These are phyloP conservation scores for Carpatolechia fugitivella DNA, from an alignment of 2,888 invertebrate genomes.

Conservation along the genomic window DNA sequence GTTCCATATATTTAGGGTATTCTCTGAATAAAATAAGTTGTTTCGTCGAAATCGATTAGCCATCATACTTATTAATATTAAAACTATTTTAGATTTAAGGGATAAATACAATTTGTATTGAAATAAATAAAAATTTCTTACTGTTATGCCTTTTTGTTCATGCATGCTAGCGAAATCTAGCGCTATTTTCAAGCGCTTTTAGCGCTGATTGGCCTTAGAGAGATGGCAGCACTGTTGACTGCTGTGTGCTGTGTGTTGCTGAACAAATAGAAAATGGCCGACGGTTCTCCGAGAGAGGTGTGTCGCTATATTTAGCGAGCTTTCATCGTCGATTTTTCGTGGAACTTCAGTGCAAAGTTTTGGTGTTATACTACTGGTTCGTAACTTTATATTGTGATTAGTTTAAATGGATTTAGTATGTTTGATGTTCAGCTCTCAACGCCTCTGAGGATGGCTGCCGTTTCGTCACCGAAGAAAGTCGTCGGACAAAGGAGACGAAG, in stretches of 20 bases:
- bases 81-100: too few relatives aligned
- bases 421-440: slow-evolving; percentile 58
- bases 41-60: too few relatives aligned
- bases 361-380: slow-evolving; percentile 74
- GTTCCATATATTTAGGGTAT: too few relatives aligned
- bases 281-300: slow-evolving; percentile 66
- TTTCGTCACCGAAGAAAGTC: slow-evolving; percentile 15
- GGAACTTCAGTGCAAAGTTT: slow-evolving; percentile 74
- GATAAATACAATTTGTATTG: too few relatives aligned
- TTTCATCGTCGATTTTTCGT: slow-evolving; percentile 54
- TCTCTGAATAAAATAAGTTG: too few relatives aligned
- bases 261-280: slow-evolving; percentile 65
- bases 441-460: slow-evolving; percentile 30
- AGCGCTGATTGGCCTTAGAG: too few relatives aligned
- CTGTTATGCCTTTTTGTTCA: too few relatives aligned
- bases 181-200: too few relatives aligned
- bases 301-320: slow-evolving; percentile 65
- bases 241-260: background rate
- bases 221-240: background rate
- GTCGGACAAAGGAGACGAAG: slow-evolving; percentile 27
- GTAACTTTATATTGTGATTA: slow-evolving; percentile 77
- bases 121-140: too few relatives aligned
- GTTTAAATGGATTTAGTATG: slow-evolving; percentile 72
- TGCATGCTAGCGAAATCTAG: too few relatives aligned
- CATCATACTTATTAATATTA: too few relatives aligned